A percentile compares a stretch with the other conserved stretches of the same genome.
These are phyloP conservation scores for Tetrapedia diversipes DNA, from an alignment of 2,888 invertebrate genomes.

Conservation along the genomic window DNA sequence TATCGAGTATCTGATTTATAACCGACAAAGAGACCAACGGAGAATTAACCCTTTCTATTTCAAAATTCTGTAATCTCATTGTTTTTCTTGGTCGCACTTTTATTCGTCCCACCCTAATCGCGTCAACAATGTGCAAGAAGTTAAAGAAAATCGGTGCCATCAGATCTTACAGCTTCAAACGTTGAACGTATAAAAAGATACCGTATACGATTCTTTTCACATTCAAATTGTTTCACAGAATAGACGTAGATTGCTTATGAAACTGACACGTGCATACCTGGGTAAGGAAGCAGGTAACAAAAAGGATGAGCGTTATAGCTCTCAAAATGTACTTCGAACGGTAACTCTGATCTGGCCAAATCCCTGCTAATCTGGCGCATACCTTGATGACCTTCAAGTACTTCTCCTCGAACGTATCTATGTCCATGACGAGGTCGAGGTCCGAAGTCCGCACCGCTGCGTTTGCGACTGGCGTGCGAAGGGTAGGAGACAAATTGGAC, in stretches of 20 bases:
- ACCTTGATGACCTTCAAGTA: not conserved
- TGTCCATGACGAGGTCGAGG: not conserved
- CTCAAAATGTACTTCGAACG: not conserved
- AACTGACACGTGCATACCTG: not conserved
- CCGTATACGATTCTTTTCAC: too few relatives aligned
- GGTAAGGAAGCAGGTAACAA: not conserved
- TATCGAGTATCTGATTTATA: too few relatives aligned
- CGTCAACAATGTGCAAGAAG: too few relatives aligned
- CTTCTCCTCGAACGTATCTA: not conserved
- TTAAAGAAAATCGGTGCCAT: too few relatives aligned
- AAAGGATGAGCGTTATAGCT: not conserved
- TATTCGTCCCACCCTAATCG: too few relatives aligned
- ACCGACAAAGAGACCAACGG: too few relatives aligned
- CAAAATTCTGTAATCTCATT: too few relatives aligned
- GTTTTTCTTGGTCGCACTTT: too few relatives aligned
- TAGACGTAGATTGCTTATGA: too few relatives aligned
- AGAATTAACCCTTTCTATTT: too few relatives aligned
- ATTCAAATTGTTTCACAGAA: not conserved
- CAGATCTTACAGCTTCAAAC: too few relatives aligned
- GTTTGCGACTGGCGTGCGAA: not conserved
- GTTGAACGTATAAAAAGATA: too few relatives aligned
- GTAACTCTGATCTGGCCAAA: conserved; percentile 20
- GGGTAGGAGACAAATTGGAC: not conserved
- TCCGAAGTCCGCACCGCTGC: not conserved
- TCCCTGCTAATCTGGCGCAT: not conserved